Percentiles rank a stretch among this genome's conserved stretches.
Conservation (phyloP, 2,113 vertebrate species). For the Chlamydotis undulata region DNA sequence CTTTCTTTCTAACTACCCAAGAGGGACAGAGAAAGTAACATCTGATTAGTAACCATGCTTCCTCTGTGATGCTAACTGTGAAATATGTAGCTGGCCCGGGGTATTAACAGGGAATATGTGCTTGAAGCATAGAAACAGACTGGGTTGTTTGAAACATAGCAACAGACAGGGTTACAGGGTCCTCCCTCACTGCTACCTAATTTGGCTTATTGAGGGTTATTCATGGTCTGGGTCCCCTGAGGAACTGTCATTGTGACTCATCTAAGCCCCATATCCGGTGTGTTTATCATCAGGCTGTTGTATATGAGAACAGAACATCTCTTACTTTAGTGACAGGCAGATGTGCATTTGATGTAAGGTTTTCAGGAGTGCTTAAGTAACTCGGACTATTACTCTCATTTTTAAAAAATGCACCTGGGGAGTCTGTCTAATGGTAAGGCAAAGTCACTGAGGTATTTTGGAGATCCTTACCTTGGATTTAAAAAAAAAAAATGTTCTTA, state of each 20-base stretch:
- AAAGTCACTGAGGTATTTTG: not conserved
- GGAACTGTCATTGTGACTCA: not conserved
- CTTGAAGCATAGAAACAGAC: constrained; percentile 35
- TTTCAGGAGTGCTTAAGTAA: not conserved
- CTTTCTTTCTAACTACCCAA: not conserved
- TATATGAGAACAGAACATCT: not conserved
- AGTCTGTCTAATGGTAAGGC: not conserved
- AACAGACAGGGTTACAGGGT: constrained; percentile 10
- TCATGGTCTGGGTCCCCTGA: not conserved
- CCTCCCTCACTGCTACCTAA: constrained; percentile 13
- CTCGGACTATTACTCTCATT: not conserved
- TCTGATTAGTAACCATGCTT: constrained; percentile 1
- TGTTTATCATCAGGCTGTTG: not conserved
- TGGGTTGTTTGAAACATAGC: constrained; percentile 54
- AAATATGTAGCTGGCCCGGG: constrained; percentile 51
- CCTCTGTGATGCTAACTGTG: constrained; percentile 53
- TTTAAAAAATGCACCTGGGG: not conserved
- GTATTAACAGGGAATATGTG: not conserved
- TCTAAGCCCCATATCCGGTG: not conserved
- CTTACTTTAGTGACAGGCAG: not conserved
- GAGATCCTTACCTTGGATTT: not conserved
- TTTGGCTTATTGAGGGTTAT: constrained; percentile 23
- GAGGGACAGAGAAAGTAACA: constrained; percentile 14
- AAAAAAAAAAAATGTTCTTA: not conserved
- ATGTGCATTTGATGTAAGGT: not conserved